Evolutionary conservation across 92 coral and sea anemone genomes (phyloP), one percentile per base, ranked within the genome.

Genomic region (Parazoanthus swiftii): DNA sequence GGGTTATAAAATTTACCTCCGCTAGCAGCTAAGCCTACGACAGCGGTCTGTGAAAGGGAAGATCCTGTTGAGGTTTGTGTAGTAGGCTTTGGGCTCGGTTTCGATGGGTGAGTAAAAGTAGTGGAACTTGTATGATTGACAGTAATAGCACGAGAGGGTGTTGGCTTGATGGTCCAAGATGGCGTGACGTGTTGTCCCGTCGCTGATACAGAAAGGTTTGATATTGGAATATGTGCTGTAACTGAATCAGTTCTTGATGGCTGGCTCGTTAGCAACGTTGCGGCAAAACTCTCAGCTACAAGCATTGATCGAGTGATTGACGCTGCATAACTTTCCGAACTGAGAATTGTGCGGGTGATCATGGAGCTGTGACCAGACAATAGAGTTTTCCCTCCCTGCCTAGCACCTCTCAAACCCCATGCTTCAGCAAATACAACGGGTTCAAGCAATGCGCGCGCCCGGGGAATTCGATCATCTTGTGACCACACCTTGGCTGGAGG

Each of bases 141-240:
- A 20, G 51, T 3, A 76, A 20, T 38, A 13, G 76, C 26, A 44
- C 3, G 26, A 38, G 54, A 18, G 26, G 79, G 23, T 37, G 79
- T 39, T 18, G 79, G 79, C 50, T 44, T 76, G 25, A 76, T 37
- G n/a, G 79, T 76, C 79, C 51, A 76, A 76, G 79, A 76, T 76
- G 51, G 50, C 11, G 50, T 39, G 26, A 76, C 3, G 59, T 54
- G 29, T 37, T 76, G 54, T 76, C 46, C 20, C 23, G 79, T 76
- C n/a, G 11, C 79, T 76, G 79, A 76, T 76, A 38, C 54, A 36
- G 79, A 36, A 44, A 39, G 46, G 43, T 9, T 14, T 35, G 21
- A 10, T 74, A 42, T 74, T 44, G 78, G 51, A 39, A 76, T 4
- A 0, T 39, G 26, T 39, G 9, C 25, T 76, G 80, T 76, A 4